Base-by-base conservation (phyloP, 2,888 invertebrate species). In the Macroteleia sp. region DNA sequence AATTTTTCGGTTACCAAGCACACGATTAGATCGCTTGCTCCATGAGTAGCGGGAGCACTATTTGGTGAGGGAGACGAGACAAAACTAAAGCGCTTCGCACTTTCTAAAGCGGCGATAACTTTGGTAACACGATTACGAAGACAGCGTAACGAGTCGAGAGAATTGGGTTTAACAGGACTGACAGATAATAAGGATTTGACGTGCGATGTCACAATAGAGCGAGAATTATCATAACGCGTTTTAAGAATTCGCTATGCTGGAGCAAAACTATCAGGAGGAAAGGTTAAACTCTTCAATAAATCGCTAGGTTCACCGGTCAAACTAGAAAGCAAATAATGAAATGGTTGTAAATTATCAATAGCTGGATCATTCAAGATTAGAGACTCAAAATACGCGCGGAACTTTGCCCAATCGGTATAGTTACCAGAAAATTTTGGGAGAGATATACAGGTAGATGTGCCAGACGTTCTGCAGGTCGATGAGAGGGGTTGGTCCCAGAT, bases 11-110 rank as follows among this genome's bases (percentile, higher is more conserved):
- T 10, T 14, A 59, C 22, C 2, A 59, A 9, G 17, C 42, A 44
- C 4, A 59, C 34, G 9, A 59, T 20, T 3, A 59, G n/a, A 12
- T 59, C 59, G 20, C 44, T 34, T 9, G 9, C 42, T 14, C 52
- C 42, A 19, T 42, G 19, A 28, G 10, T 19, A 25, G 22, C 39
- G 22, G 14, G 61, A 41, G 17, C 2, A 3, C 9, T 19, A 5
- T 41, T 19, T 41, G 41, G n/a, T 2, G 41, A 6, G 1, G 41
- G 32, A 5, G 32, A 10, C 6, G 32, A 10, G 6, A 32, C n/a
- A 32, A 10, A 10, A 2, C 10, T 32, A 32, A 32, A 32, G 1
- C 28, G 14, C 1, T 25, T 14, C 1, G 46, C 25, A 16, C 8
- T 46, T 9, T 25, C 16, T 14, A 25, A 16, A 2, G 28, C 14